A percentile compares a stretch with the other conserved stretches of the same genome.
Evolutionary conservation across 2,113 vertebrate genomes (phyloP).

Genomic region (Poeciliopsis turrubarensis): DNA sequence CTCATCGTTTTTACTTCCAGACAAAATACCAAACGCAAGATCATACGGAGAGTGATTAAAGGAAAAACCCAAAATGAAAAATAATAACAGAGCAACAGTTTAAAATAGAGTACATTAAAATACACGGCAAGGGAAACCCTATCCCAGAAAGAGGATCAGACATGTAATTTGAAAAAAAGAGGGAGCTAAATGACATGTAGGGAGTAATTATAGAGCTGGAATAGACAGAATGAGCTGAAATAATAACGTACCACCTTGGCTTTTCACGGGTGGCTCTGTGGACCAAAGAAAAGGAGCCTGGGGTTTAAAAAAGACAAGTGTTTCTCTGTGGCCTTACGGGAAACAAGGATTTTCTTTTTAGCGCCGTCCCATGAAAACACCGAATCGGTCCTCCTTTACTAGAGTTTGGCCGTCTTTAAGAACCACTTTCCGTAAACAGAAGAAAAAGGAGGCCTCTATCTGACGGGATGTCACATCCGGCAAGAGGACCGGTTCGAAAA

Average conservation of each 20-base stretch:
- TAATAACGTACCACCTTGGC: constrained; percentile 81
- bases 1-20: constrained; percentile 62
- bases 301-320: constrained; percentile 56
- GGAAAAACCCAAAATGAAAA: constrained; percentile 80
- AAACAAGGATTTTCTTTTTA: constrained; percentile 50
- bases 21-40: constrained; percentile 72
- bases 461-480: background rate
- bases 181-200: constrained; percentile 72
- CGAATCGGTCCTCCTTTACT: background rate
- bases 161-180: constrained; percentile 83
- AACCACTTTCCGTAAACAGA: background rate
- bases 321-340: constrained; percentile 55
- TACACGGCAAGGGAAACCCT: constrained; percentile 77
- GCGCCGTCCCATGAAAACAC: constrained; percentile 17
- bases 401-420: background rate
- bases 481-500: background rate
- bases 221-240: constrained; percentile 77
- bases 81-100: constrained; percentile 81
- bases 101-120: constrained; percentile 80
- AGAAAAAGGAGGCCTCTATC: background rate
- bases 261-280: constrained; percentile 67
- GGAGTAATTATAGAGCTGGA: constrained; percentile 80
- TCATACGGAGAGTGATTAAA: constrained; percentile 75
- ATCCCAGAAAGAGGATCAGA: constrained; percentile 74
- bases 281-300: constrained; percentile 65